These are phyloP conservation scores for Neogobius melanostomus DNA, from an alignment of 2,113 vertebrate species.

Conservation along the genomic window DNA sequence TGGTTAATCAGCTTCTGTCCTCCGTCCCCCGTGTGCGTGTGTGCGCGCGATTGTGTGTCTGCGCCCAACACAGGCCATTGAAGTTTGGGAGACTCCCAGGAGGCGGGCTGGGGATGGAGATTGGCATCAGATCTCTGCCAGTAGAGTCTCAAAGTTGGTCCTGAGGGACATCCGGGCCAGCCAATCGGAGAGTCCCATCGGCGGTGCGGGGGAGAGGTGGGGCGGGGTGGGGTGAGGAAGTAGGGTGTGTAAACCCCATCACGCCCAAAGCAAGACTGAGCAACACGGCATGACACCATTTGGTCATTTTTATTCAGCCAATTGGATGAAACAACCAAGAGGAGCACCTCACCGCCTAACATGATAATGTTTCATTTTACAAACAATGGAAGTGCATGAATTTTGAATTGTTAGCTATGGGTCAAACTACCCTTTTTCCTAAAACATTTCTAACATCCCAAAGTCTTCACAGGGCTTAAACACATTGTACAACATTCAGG, in stretches of 20 bases:
- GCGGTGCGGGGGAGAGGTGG: slow-evolving; percentile 30
- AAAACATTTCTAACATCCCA: too few relatives aligned
- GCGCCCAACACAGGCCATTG: slow-evolving; percentile 70
- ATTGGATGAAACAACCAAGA: background rate
- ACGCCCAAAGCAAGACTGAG: background rate
- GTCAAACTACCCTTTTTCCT: too few relatives aligned
- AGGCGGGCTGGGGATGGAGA: slow-evolving; percentile 65
- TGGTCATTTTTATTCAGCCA: background rate
- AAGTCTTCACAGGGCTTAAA: too few relatives aligned
- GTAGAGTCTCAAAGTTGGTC: slow-evolving; percentile 59
- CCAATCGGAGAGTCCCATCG: slow-evolving; percentile 69
- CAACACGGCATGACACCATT: background rate
- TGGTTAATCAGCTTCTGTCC: slow-evolving; percentile 83
- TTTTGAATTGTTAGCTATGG: too few relatives aligned
- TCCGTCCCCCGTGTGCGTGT: slow-evolving; percentile 52
- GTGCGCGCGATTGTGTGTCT: slow-evolving; percentile 36
- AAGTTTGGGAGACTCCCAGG: slow-evolving; percentile 59
- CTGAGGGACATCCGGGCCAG: slow-evolving; percentile 63
- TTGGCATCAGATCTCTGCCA: slow-evolving; percentile 73
- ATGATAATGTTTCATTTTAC: too few relatives aligned
- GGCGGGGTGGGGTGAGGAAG: slow-evolving; percentile 22
- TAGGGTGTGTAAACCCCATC: slow-evolving; percentile 11
- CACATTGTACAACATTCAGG: too few relatives aligned
- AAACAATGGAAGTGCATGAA: too few relatives aligned
- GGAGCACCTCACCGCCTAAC: too few relatives aligned